phyloP scores from a whole-genome alignment of 1,140 invertebrate species.

The Leguminivora glycinivorella region DNA sequence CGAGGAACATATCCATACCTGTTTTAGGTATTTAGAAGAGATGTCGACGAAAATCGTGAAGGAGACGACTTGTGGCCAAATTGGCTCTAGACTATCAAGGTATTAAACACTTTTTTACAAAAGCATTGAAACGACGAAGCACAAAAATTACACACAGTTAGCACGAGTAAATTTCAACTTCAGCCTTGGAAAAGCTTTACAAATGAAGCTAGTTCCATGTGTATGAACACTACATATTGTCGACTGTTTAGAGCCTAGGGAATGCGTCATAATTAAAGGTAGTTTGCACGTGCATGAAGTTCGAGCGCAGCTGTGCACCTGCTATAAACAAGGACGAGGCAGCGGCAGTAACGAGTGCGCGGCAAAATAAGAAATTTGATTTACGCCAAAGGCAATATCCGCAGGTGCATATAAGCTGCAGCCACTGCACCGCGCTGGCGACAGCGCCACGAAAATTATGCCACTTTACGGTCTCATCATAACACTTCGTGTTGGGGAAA shows the following conservation, averaged over 20 bases:
- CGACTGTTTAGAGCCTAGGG: slow-evolving; percentile 30
- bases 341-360: slow-evolving; percentile 57
- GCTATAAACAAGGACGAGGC: slow-evolving; percentile 12
- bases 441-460: slow-evolving; percentile 41
- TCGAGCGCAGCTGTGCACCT: background rate
- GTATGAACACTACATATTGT: too few relatives aligned
- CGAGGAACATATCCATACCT: too few relatives aligned
- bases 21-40: too few relatives aligned
- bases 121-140: too few relatives aligned
- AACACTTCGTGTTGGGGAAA: slow-evolving; percentile 34
- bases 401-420: slow-evolving; percentile 65
- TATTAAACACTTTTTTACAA: too few relatives aligned
- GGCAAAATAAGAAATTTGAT: slow-evolving; percentile 73
- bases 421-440: slow-evolving; percentile 31
- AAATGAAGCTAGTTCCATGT: too few relatives aligned
- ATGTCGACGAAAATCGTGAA: too few relatives aligned
- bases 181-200: too few relatives aligned
- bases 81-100: too few relatives aligned
- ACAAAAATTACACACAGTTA: too few relatives aligned
- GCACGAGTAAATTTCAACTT: too few relatives aligned
- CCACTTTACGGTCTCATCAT: slow-evolving; percentile 37
- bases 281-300: background rate
- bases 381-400: slow-evolving; percentile 72
- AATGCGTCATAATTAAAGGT: slow-evolving; percentile 37
- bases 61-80: too few relatives aligned